Conservation (phyloP, 2,888 invertebrate genomes). For the Antitype chi region DNA sequence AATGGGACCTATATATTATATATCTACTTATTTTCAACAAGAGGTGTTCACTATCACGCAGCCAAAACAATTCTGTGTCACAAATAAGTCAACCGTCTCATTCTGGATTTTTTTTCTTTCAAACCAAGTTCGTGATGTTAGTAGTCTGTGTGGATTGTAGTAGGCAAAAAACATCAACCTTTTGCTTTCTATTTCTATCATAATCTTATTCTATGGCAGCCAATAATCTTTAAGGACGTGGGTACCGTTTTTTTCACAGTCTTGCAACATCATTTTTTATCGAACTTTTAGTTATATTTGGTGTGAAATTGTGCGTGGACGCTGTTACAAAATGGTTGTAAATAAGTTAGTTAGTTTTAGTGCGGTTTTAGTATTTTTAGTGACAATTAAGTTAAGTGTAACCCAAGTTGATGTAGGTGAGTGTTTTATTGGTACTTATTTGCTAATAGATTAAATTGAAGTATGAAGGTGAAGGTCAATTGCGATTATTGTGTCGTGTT, state of each 20-base stretch:
- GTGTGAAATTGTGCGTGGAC: constrained; percentile 32
- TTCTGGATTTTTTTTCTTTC: too few relatives aligned
- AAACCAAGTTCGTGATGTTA: too few relatives aligned
- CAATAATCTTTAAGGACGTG: constrained; percentile 34
- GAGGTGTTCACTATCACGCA: too few relatives aligned
- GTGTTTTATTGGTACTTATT: neutral
- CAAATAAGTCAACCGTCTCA: neutral
- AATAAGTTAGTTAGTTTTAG: constrained; percentile 45
- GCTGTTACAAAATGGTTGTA: constrained; percentile 36
- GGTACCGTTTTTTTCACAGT: constrained; percentile 24
- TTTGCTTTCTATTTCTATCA: neutral
- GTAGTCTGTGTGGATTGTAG: too few relatives aligned
- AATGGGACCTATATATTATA: too few relatives aligned
- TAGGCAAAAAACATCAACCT: neutral
- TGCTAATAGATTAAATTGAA: neutral
- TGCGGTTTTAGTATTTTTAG: constrained; percentile 48
- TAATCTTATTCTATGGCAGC: constrained; percentile 39
- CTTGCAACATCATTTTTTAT: constrained; percentile 38
- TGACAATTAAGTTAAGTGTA: constrained; percentile 42
- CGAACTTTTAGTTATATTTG: constrained; percentile 26
- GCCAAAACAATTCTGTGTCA: neutral
- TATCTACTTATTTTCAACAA: too few relatives aligned
- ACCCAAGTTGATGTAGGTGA: constrained; percentile 55
- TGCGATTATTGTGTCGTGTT: neutral
- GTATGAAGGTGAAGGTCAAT: neutral